Evolutionary conservation across 2,888 invertebrate genomes (phyloP), one percentile per base, ranked within the genome.

Genomic region (Hybos culiciformis): DNA sequence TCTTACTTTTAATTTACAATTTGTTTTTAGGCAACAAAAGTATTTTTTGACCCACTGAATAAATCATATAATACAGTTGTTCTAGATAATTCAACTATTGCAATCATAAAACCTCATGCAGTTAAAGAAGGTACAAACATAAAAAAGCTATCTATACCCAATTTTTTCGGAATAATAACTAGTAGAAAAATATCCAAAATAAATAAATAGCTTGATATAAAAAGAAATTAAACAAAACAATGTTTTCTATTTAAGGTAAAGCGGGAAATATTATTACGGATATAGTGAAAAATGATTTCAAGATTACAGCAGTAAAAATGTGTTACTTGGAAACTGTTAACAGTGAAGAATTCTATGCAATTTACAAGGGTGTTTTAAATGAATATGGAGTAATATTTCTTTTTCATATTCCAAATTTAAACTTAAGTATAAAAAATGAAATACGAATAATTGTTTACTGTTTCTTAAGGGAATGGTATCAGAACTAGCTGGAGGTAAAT

Each of bases 281-380:
- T 23, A 87, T 93, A 38, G 73, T 75, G 46, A 77, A 80, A n/a
- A 76, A 77, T 43, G 80, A 82, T 2, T 93, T 84, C 56, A 70
- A 74, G 37, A 75, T 94, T 34, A 79, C 82, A 0, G 88, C 85
- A 1, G 68, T 92, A 47, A 80, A 83, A 62, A 80, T 86, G 75
- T 76, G 83, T 52, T 70, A 79, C 46, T 70, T 94, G 53, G 85
- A 83, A 53, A 78, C 78, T 48, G 74, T 80, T 1, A 85, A 90
- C 61, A 87, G 88, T 5, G 85, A 87, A 54, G 91, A 93, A 61
- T 93, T 93, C 67, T 78, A 83, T 57, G 92, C 93, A 68, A 83
- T 93, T 4, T 94, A 94, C 63, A 87, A 87, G 61, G 91, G 90
- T 2, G 84, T 90, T 41, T 73, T 87, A 29, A 76, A 78, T 2